Evolutionary conservation across 2,888 invertebrate genomes (phyloP).

Genomic region (Sarcophaga rosellei): DNA sequence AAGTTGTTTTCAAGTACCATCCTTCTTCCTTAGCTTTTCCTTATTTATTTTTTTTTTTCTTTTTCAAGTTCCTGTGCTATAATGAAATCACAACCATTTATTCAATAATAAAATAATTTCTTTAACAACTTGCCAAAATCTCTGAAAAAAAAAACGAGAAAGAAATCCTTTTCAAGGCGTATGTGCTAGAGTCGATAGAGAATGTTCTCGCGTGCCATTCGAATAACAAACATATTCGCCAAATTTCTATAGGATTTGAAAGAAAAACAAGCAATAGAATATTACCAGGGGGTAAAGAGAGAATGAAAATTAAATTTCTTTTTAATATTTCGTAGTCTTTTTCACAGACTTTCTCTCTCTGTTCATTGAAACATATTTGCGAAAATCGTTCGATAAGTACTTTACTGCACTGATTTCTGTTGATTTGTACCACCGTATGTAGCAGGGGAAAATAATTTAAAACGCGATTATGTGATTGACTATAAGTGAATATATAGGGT

Average conservation of each 20-base stretch:
- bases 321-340: background rate
- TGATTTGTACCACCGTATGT: too few relatives aligned
- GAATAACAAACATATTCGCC: background rate
- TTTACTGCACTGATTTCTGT: background rate
- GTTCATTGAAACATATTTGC: constrained; percentile 20
- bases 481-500: too few relatives aligned
- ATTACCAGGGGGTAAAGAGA: background rate
- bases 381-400: constrained; percentile 43
- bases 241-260: background rate
- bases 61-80: background rate
- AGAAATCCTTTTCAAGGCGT: background rate
- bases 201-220: background rate
- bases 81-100: background rate
- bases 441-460: too few relatives aligned
- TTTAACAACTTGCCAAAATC: constrained; percentile 1
- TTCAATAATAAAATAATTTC: background rate
- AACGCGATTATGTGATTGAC: too few relatives aligned
- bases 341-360: background rate
- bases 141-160: background rate
- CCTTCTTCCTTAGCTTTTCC: background rate
- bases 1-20: constrained; percentile 30
- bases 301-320: constrained; percentile 7
- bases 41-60: too few relatives aligned
- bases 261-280: background rate
- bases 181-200: too few relatives aligned